Base-by-base conservation (phyloP, 2,888 invertebrate species). In the Gastrophysa polygoni region DNA sequence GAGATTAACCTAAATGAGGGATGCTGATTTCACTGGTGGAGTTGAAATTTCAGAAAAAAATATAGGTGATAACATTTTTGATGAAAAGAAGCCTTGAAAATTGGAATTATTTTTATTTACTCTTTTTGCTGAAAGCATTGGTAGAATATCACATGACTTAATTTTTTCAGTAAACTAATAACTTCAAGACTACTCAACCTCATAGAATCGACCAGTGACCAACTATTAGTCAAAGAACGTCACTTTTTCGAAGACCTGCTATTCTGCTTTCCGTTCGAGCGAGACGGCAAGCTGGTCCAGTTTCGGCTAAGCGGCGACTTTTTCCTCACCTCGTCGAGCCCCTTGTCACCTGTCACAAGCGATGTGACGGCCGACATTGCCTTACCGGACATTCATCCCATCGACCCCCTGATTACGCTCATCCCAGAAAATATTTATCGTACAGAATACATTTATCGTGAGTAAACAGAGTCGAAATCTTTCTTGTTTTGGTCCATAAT, bases 371-470 rank as follows among this genome's bases (percentile, higher is more conserved):
- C 84, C 17, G 82, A 83, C 63, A 76, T 84, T 32, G 78, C 85
- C 55, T 79, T 95, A 44, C 93, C 93, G 6, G 84, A 90, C 77
- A 81, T 96, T 64, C 85, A 86, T 78, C 96, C 96, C 1, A 81
- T 95, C 14, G 87, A 88, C 73, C 87, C 88, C 59, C 89, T 89
- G 0, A 85, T 93, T 56, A 89, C 91, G 49, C 78, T 93, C 62
- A 82, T 84, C 11, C 78, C 84, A 59, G 82, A 85, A 55, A 86
- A 92, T 77, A 85, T 91, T 74, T 92, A 92, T 75, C 80, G 84
- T 59, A 78, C 83, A 14, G 78, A 82, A 48, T 86, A 90, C 77
- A 79, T 85, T 71, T 92, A 89, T 78, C 91, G 93, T 94, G 85
- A 89, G 91, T 88, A 48, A 52, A n/a, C n/a, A n/a, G n/a, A 32